Evolutionary conservation across 2,888 invertebrate species (phyloP).

Genomic region (Abrostola tripartita): DNA sequence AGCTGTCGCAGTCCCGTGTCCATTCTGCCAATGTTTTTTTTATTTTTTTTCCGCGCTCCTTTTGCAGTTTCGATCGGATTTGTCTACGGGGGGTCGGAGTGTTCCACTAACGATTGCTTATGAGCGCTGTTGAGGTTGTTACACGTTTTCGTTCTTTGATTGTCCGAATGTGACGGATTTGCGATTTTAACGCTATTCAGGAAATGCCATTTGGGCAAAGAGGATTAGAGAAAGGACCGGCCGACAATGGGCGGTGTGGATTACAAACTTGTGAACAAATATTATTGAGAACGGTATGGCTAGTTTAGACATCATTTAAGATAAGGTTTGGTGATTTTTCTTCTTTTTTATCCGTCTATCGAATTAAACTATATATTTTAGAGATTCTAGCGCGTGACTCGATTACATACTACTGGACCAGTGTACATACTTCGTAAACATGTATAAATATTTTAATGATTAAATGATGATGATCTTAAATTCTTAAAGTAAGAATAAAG

Average conservation of each 20-base stretch:
- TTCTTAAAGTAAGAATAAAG: neutral
- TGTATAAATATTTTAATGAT: too few relatives aligned
- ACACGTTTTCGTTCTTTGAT: constrained; percentile 78
- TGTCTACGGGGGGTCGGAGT: constrained; percentile 81
- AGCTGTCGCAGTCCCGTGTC: constrained; percentile 85
- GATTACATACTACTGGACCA: too few relatives aligned
- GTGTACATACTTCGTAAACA: too few relatives aligned
- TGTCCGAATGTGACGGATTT: constrained; percentile 84
- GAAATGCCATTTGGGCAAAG: constrained; percentile 75
- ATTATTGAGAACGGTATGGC: constrained; percentile 47
- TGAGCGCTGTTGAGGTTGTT: constrained; percentile 74
- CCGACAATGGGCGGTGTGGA: constrained; percentile 61
- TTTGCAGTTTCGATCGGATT: constrained; percentile 80
- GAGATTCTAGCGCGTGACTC: too few relatives aligned
- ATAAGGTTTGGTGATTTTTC: constrained; percentile 4
- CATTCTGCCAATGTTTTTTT: constrained; percentile 71
- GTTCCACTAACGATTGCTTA: constrained; percentile 79
- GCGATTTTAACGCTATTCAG: constrained; percentile 73
- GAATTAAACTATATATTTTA: constrained; percentile 6
- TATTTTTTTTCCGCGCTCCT: constrained; percentile 67
- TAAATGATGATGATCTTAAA: too few relatives aligned
- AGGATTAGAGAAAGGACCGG: constrained; percentile 68
- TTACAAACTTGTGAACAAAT: constrained; percentile 60
- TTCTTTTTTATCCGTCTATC: constrained; percentile 14
- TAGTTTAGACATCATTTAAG: constrained; percentile 30